Base-by-base conservation (phyloP, 1,140 invertebrate genomes). In the Lepidotrigona ventralis region DNA sequence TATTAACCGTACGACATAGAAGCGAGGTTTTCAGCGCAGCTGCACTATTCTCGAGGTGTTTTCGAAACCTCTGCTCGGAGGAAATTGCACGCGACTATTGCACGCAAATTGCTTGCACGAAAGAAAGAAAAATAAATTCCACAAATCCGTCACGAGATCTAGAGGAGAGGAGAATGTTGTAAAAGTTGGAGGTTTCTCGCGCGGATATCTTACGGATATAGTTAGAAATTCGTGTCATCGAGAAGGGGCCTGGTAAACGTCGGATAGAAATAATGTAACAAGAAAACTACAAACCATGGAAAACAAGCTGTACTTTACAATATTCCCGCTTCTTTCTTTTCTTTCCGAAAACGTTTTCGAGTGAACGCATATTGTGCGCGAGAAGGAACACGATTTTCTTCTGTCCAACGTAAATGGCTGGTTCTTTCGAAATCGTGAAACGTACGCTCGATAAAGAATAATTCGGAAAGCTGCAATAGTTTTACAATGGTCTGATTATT, bases 151-250 rank as follows among this genome's bases (percentile, higher is more conserved):
- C 5, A 21, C 14, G 46, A 70, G 6, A 66, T 33, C 1, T 12
- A 1, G 26, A 64, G 17, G 46, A 71, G 39, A 46, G 26, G 60
- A 83, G n/a, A 12, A 83, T 5, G 14, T 19, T 1, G 19, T 70
- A 83, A 78, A 64, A 78, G 60, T 58, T 74, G 6, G 17, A 26
- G 14, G n/a, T 15, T 81, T 51, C 17, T 68, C 17, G n/a, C 79
- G n/a, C 39, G 46, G 46, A 21, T 39, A 81, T 33, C 33, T 23
- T 17, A 21, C 23, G 23, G 29, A 60, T 46, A 12, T 51, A 68
- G 56, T 46, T 68, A 51, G 39, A 60, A 82, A 70, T 56, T 51
- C 14, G 53, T 77, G 3, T 9, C 53, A 19, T 26, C n/a, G 15
- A 58, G 19, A 33, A 51, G 72, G 26, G 66, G 66, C 17, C 29